Conservation (phyloP, 2,113 vertebrate species). For the Pelvicachromis taeniatus region DNA sequence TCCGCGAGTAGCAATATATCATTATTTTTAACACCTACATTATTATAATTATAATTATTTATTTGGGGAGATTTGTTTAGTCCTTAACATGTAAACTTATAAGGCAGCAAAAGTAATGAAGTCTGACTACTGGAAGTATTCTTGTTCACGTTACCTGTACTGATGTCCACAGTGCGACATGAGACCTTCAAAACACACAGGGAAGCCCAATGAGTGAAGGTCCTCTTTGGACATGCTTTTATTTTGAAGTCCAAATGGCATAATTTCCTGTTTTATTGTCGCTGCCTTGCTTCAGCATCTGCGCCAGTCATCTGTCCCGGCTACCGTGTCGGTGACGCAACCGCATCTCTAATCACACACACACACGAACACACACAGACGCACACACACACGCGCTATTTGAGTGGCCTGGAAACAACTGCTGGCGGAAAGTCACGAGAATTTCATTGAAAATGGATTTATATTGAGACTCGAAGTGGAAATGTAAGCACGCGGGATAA, state of each 20-base stretch:
- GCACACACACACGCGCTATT: not conserved
- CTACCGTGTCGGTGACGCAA: slow-evolving; percentile 48
- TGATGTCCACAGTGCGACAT: too few species aligned
- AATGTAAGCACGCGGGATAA: not conserved
- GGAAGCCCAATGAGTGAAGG: not conserved
- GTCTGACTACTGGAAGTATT: too few species aligned
- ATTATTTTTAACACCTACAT: too few species aligned
- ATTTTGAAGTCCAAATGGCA: not conserved
- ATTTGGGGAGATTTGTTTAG: too few species aligned
- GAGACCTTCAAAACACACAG: not conserved
- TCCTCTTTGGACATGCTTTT: not conserved
- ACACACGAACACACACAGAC: not conserved
- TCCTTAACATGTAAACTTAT: too few species aligned
- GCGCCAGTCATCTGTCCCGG: slow-evolving; percentile 49
- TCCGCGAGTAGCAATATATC: too few species aligned
- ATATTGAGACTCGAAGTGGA: not conserved
- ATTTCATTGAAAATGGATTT: not conserved
- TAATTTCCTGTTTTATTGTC: not conserved
- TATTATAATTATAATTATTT: too few species aligned
- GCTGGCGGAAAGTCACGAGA: not conserved
- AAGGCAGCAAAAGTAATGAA: too few species aligned
- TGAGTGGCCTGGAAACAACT: slow-evolving; percentile 3
- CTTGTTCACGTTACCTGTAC: not conserved
- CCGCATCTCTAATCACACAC: slow-evolving; percentile 23
- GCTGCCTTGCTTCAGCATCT: slow-evolving; percentile 37